phyloP scores from a whole-genome alignment of 92 coral and sea anemone species.

The Epizoanthus rinbou region DNA sequence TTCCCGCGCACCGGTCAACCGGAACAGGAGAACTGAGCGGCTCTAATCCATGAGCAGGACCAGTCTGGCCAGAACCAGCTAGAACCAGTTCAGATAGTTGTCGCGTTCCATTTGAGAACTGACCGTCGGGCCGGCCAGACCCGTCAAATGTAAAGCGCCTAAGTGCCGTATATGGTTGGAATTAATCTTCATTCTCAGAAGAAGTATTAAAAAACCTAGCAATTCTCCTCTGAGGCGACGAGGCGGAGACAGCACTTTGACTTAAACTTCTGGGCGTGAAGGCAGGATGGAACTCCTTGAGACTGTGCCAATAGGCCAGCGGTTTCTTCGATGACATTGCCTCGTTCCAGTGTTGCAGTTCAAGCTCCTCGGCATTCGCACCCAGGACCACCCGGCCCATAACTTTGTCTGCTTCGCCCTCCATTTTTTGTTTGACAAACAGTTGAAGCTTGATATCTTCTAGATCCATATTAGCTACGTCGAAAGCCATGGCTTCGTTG shows the following conservation, averaged over 20 bases:
- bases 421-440: slow-evolving; percentile 88
- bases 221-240: slow-evolving; percentile 51
- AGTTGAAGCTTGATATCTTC: slow-evolving; percentile 92
- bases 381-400: slow-evolving; percentile 96
- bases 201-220: slow-evolving; percentile 66
- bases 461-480: slow-evolving; percentile 79
- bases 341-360: slow-evolving; percentile 91
- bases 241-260: slow-evolving; percentile 34
- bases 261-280: slow-evolving; percentile 47
- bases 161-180: neutral
- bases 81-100: too few species aligned
- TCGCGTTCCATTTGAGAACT: too few species aligned
- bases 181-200: slow-evolving; percentile 64
- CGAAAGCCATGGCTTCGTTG: slow-evolving; percentile 98
- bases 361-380: slow-evolving; percentile 74
- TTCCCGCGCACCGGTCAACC: too few species aligned
- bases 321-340: slow-evolving; percentile 97
- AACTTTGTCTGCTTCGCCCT: slow-evolving; percentile 87
- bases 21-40: too few species aligned
- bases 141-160: too few species aligned
- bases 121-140: too few species aligned
- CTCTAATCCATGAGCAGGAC: too few species aligned
- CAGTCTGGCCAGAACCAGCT: too few species aligned
- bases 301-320: slow-evolving; percentile 95
- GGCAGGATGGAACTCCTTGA: slow-evolving; percentile 67